phyloP scores from a whole-genome alignment of 1,140 invertebrate species.

The Ceratitis capitata region DNA sequence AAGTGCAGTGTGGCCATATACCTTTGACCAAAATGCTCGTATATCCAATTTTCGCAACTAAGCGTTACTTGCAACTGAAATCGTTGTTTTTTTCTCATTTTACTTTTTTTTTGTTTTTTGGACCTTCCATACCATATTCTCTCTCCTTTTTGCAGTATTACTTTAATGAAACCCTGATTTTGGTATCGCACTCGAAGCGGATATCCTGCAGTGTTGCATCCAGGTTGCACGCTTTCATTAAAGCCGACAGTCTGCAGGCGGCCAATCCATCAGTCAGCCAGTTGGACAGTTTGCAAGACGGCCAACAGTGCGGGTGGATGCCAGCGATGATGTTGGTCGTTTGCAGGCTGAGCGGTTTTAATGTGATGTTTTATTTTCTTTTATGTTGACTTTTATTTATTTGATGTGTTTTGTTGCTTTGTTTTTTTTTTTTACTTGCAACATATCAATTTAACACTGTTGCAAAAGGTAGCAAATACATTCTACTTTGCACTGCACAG shows the following conservation, averaged over 20 bases:
- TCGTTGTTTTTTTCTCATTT: too few species aligned
- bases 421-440: neutral
- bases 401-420: neutral
- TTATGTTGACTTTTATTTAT: neutral
- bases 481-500: neutral
- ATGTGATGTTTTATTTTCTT: conserved; percentile 21
- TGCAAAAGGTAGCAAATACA: neutral
- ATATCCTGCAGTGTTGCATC: conserved; percentile 33
- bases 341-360: neutral
- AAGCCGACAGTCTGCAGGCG: conserved; percentile 16
- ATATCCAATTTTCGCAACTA: neutral
- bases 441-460: conserved; percentile 10
- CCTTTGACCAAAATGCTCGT: too few species aligned
- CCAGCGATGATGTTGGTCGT: conserved; percentile 27
- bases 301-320: conserved; percentile 24
- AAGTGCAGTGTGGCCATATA: neutral
- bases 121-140: too few species aligned
- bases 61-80: conserved; percentile 7
- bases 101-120: neutral
- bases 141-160: neutral
- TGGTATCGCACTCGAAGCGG: neutral
- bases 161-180: neutral
- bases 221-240: conserved; percentile 11
- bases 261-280: neutral
- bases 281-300: neutral